These are phyloP conservation scores for Fistularia commersonii DNA, from an alignment of 2,797 vertebrate genomes.

Conservation along the genomic window DNA sequence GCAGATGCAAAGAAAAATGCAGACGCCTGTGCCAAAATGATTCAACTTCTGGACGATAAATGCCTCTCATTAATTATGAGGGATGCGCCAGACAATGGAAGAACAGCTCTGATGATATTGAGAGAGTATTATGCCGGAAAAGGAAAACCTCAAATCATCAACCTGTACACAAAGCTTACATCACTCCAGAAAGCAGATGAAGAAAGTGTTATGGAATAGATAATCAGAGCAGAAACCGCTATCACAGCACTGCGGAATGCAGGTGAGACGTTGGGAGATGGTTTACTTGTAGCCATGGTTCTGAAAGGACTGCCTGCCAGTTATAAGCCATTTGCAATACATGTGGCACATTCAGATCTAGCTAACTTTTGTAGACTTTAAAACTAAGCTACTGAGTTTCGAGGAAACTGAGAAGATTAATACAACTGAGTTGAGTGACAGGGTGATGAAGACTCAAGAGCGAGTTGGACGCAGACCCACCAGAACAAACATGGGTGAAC, in stretches of 20 bases:
- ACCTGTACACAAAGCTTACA: neutral
- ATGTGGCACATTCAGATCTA: too few species aligned
- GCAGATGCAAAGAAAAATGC: too few species aligned
- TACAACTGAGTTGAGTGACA: too few species aligned
- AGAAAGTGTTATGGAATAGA: neutral
- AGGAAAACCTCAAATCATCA: neutral
- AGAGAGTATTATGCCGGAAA: neutral
- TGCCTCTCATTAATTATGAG: neutral
- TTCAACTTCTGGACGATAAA: neutral
- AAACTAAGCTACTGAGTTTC: too few species aligned
- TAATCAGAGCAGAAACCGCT: neutral
- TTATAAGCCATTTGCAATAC: neutral
- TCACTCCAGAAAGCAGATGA: neutral
- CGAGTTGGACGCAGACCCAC: too few species aligned
- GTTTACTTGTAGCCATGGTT: slow-evolving; percentile 4
- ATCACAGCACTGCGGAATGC: neutral
- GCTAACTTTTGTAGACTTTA: too few species aligned
- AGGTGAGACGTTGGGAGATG: neutral
- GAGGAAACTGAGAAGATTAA: too few species aligned
- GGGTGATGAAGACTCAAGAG: too few species aligned
- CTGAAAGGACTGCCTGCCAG: neutral
- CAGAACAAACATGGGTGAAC: too few species aligned
- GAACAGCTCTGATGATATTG: neutral
- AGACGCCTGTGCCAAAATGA: too few species aligned
- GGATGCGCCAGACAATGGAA: neutral